These are phyloP conservation scores for Cabera pusaria DNA, from an alignment of 2,888 invertebrate species.

Conservation along the genomic window DNA sequence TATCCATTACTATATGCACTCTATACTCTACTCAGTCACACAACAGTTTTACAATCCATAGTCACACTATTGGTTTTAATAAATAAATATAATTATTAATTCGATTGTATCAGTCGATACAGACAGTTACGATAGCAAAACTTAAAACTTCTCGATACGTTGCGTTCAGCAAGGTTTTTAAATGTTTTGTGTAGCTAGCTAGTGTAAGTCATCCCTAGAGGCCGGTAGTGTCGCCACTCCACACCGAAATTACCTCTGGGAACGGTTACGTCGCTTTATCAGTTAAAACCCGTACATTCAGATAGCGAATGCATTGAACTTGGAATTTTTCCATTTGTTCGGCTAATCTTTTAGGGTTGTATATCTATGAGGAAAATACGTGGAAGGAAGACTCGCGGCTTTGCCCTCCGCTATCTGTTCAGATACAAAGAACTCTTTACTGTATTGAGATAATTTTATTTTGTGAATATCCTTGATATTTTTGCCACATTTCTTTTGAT, in stretches of 20 bases:
- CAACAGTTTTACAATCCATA: no score
- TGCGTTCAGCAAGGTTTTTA: constrained; percentile 15
- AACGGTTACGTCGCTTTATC: constrained; percentile 47
- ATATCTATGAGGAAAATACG: constrained; percentile 34
- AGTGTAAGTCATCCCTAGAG: constrained; percentile 35
- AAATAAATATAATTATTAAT: no score
- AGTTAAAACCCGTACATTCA: constrained; percentile 40
- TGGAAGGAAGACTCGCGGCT: constrained; percentile 24
- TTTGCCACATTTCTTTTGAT: no score
- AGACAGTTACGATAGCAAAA: no score
- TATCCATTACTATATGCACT: no score
- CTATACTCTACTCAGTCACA: no score
- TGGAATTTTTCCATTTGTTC: constrained; percentile 30
- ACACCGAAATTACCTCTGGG: constrained; percentile 49
- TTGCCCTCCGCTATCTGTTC: constrained; percentile 16
- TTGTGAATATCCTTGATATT: no score
- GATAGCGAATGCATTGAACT: constrained; percentile 34
- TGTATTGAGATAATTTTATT: constrained; percentile 2
- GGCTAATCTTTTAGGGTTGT: constrained; percentile 29
- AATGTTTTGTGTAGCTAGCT: constrained; percentile 37
- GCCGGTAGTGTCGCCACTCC: constrained; percentile 39
- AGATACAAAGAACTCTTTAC: constrained; percentile 6
- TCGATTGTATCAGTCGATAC: no score
- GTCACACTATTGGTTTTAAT: no score
- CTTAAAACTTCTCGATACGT: no score